Conservation (phyloP, 2,797 vertebrate species). For the Anisognathus igniventris region DNA sequence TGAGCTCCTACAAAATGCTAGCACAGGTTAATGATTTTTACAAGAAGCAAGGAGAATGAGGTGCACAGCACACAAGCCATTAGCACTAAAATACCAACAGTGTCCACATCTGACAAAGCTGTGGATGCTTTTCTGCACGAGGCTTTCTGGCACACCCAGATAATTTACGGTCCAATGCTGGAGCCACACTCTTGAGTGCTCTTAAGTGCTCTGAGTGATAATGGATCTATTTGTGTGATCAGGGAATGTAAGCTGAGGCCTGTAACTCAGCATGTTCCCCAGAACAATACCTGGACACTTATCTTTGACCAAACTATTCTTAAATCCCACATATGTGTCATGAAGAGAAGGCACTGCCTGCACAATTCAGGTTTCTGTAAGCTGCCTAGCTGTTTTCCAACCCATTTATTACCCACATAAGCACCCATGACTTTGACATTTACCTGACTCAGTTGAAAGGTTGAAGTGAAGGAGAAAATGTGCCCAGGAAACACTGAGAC, state of each 20-base stretch:
- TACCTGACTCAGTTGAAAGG: neutral
- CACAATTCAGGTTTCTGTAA: neutral
- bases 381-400: neutral
- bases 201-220: constrained; percentile 35
- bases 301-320: neutral
- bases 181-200: constrained; percentile 2
- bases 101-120: neutral
- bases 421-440: neutral
- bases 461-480: neutral
- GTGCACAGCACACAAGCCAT: neutral
- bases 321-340: neutral
- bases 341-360: neutral
- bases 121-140: neutral
- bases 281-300: neutral
- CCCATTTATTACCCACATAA: neutral
- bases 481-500: neutral
- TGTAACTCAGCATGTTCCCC: neutral
- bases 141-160: constrained; percentile 10
- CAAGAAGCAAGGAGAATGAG: neutral
- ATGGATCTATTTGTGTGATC: neutral
- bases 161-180: neutral
- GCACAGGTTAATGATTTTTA: neutral
- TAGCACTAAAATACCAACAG: neutral
- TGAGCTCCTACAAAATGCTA: neutral
- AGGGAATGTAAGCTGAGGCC: neutral